Evolutionary conservation across 2,888 invertebrate species (phyloP), one percentile per base, ranked within the genome.

Genomic region (Maniola hyperantus): DNA sequence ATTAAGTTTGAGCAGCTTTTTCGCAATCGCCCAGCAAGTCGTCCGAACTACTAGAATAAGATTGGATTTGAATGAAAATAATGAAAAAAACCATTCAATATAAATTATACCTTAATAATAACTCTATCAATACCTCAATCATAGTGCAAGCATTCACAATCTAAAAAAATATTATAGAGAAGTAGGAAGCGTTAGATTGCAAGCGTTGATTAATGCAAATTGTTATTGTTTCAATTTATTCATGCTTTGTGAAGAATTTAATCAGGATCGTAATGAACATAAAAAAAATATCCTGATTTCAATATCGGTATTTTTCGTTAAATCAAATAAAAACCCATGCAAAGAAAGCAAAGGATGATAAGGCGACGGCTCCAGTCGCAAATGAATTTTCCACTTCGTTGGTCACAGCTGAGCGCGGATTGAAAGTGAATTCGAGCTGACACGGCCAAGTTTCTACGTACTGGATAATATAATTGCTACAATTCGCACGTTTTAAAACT

Each of bases 341-440:
- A 72, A 71, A 68, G 73, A 74, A 70, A 72, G 71, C 66, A 57
- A 61, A 64, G 66, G 76, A 79, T 85, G 87, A 87, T 84, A 79
- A 85, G 85, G 82, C 84, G 83, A 86, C 84, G 83, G 80, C 76
- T 78, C 76, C 79, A 80, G 82, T 87, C 84, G 87, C 87, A 87
- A 88, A 88, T 85, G 83, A 84, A 83, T 87, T 87, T 77, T 73
- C 73, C 76, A 75, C 74, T 70, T 72, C 73, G 75, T 62, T 71
- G 76, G 66, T 68, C 70, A 81, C 79, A 72, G 73, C 74, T 69
- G 65, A 73, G 61, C 67, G 72, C 72, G 77, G 77, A 79, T 81
- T 77, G 77, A 72, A 76, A 79, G 79, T 79, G 82, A 84, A 85
- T 85, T 85, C 79, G 78, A 78, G 76, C 76, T 78, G 79, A 81